Evolutionary conservation across 2,888 invertebrate species (phyloP).

Genomic region (Agrotis puta): DNA sequence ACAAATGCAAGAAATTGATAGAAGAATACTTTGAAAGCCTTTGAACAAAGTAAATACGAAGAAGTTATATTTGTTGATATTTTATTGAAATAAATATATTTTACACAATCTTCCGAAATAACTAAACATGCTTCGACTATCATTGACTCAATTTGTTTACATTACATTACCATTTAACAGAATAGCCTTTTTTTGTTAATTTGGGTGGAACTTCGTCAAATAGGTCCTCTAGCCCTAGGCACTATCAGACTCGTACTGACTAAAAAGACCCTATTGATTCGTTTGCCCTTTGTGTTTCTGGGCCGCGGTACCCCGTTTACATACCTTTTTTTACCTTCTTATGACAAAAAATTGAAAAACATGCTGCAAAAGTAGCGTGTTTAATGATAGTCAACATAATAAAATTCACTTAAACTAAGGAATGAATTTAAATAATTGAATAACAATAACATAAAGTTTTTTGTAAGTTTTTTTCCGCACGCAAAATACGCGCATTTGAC

Average conservation of each 20-base stretch:
- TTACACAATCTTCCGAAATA: conserved; percentile 30
- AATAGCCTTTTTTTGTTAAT: no score
- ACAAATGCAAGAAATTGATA: conserved; percentile 92
- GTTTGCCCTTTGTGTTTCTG: no score
- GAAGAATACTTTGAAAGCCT: conserved; percentile 89
- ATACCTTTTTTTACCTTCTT: no score
- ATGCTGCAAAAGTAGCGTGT: not conserved
- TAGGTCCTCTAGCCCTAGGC: no score
- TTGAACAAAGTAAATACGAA: conserved; percentile 32
- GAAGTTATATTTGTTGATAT: conserved; percentile 17
- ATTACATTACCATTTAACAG: not conserved
- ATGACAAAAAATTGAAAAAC: no score
- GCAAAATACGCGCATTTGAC: no score
- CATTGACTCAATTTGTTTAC: not conserved
- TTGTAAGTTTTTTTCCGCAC: no score
- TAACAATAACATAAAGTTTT: conserved; percentile 24
- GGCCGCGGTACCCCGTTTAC: no score
- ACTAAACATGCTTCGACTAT: conserved; percentile 16
- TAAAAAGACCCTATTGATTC: no score
- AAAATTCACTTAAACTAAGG: conserved; percentile 56
- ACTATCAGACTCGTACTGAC: no score
- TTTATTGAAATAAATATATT: conserved; percentile 49
- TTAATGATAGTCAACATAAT: conserved; percentile 8
- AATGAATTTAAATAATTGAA: conserved; percentile 42
- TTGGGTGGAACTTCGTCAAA: no score